Percentiles rank a stretch among this genome's conserved stretches.
Conservation (phyloP, 2,888 invertebrate genomes). For the Serripes groenlandicus region DNA sequence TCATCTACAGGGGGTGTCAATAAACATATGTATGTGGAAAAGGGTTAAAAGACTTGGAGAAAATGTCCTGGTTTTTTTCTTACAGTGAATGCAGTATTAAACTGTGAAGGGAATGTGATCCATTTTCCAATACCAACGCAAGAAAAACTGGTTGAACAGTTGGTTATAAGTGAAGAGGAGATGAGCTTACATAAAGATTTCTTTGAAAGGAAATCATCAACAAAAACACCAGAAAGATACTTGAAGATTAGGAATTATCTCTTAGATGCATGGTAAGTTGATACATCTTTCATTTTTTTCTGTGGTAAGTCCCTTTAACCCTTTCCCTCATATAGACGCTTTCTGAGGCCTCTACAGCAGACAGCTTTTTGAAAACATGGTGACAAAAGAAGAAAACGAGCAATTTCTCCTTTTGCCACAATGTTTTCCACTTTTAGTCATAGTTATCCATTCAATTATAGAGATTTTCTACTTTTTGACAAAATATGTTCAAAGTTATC, state of each 20-base stretch:
- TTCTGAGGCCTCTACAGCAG: too few relatives aligned
- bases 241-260: slow-evolving; percentile 89
- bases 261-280: slow-evolving; percentile 87
- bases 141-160: slow-evolving; percentile 86
- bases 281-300: too few relatives aligned
- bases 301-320: too few relatives aligned
- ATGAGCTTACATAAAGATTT: slow-evolving; percentile 88
- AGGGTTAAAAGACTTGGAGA: background rate
- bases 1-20: background rate
- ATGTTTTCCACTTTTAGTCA: too few relatives aligned
- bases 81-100: slow-evolving; percentile 75
- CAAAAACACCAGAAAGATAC: slow-evolving; percentile 89
- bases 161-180: slow-evolving; percentile 88
- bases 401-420: too few relatives aligned
- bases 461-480: too few relatives aligned
- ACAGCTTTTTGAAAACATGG: too few relatives aligned
- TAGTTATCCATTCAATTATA: too few relatives aligned
- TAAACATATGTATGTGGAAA: background rate
- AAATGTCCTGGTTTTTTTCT: slow-evolving; percentile 21
- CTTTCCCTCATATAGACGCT: too few relatives aligned
- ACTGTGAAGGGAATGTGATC: slow-evolving; percentile 74
- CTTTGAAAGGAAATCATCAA: slow-evolving; percentile 87
- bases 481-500: too few relatives aligned
- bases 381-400: too few relatives aligned
- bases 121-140: slow-evolving; percentile 87